A percentile compares a stretch with the other conserved stretches of the same genome.
These are phyloP conservation scores for Stylophora pistillata DNA, from an alignment of 64 coral and sea anemone genomes.

Conservation along the genomic window DNA sequence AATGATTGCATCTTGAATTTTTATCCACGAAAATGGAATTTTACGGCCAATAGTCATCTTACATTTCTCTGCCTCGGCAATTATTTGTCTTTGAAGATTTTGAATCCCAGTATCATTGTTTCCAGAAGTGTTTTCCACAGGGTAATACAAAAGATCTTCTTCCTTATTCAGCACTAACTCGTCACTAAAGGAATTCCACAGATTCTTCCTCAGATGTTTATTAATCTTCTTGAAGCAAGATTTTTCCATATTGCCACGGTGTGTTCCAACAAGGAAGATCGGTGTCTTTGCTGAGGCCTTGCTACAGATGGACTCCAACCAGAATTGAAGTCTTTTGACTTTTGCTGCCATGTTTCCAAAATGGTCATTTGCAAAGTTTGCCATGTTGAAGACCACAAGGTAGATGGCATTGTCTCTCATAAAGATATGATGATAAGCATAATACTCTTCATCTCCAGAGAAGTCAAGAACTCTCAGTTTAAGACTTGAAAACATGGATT, in stretches of 20 bases:
- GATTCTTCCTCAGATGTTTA: slow-evolving; percentile 24
- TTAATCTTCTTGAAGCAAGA: neutral
- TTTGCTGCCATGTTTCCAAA: slow-evolving; percentile 25
- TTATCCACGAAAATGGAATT: slow-evolving; percentile 66
- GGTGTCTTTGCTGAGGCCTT: slow-evolving; percentile 17
- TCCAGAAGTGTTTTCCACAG: slow-evolving; percentile 42
- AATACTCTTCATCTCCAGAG: slow-evolving; percentile 59
- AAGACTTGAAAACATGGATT: slow-evolving; percentile 25
- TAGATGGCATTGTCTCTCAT: slow-evolving; percentile 57
- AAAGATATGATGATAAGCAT: slow-evolving; percentile 66
- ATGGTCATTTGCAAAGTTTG: slow-evolving; percentile 21
- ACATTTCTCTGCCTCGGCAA: neutral
- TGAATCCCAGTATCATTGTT: slow-evolving; percentile 36
- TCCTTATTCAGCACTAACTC: slow-evolving; percentile 49
- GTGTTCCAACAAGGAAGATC: slow-evolving; percentile 65
- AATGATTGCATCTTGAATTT: slow-evolving; percentile 53
- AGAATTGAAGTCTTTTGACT: slow-evolving; percentile 46
- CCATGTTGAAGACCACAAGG: slow-evolving; percentile 63
- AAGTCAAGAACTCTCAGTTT: slow-evolving; percentile 64
- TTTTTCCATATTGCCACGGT: slow-evolving; percentile 27
- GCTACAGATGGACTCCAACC: slow-evolving; percentile 54
- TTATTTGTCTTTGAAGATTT: slow-evolving; percentile 38
- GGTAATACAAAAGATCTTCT: slow-evolving; percentile 41
- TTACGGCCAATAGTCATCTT: neutral
- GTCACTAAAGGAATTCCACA: slow-evolving; percentile 47